These are phyloP conservation scores for Scylla paramamosain DNA, from an alignment of 1,140 invertebrate species.

Conservation along the genomic window DNA sequence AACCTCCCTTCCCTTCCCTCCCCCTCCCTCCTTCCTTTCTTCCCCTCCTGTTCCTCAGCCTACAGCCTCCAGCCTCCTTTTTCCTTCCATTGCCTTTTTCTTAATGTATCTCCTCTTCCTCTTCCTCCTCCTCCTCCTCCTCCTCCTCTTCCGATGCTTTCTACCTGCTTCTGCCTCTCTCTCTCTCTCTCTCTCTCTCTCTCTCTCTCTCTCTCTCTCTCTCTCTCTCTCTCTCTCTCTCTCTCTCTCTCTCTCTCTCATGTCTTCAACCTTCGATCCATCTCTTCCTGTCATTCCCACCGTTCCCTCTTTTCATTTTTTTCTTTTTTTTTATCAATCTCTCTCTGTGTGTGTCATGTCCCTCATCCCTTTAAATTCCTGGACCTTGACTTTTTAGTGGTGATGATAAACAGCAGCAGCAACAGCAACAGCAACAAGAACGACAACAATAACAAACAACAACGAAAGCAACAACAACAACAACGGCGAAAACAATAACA, in stretches of 20 bases:
- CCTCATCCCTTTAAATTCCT: no score
- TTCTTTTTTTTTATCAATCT: no score
- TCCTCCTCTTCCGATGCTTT: no score
- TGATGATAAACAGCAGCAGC: background rate
- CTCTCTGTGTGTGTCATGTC: no score
- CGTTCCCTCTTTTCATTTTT: no score
- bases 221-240: no score
- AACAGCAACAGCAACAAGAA: background rate
- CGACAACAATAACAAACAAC: background rate
- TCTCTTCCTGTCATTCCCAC: background rate
- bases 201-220: no score
- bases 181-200: no score
- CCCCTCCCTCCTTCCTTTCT: background rate
- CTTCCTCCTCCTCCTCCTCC: background rate
- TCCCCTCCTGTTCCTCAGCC: background rate
- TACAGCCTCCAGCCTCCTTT: no score
- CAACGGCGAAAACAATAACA: background rate
- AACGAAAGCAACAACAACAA: background rate
- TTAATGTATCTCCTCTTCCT: background rate
- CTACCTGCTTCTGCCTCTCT: background rate
- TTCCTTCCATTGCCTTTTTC: no score
- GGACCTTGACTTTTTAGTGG: background rate
- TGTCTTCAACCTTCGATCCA: background rate
- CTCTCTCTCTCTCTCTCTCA: no score
- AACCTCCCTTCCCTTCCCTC: background rate